phyloP scores from a whole-genome alignment of 2,888 invertebrate species.

The Mesoligia furuncula region DNA sequence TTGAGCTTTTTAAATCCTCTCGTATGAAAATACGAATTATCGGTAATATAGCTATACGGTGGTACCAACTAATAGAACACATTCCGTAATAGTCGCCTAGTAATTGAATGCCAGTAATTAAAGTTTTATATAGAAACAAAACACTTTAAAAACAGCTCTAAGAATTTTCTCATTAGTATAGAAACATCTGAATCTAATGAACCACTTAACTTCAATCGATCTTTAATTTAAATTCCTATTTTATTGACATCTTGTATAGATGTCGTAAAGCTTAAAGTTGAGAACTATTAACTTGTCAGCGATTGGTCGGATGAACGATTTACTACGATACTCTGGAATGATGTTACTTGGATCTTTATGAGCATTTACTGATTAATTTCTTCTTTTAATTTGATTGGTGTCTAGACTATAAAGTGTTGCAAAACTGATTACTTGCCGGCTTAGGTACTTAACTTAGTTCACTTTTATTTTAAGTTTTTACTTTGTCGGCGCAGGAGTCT shows the following conservation, averaged over 20 bases:
- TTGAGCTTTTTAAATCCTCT: no score
- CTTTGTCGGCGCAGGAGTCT: not conserved
- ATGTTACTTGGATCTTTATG: conserved; percentile 17
- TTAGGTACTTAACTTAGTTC: not conserved
- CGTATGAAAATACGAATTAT: no score
- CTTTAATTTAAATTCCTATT: conserved; percentile 54
- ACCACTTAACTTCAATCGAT: conserved; percentile 36
- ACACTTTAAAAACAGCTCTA: not conserved
- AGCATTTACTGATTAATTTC: conserved; percentile 35
- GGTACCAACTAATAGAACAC: no score
- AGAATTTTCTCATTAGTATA: conserved; percentile 32
- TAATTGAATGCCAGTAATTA: not conserved
- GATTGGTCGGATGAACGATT: conserved; percentile 28
- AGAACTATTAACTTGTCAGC: conserved; percentile 18
- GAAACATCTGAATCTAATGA: conserved; percentile 6
- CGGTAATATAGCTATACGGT: no score
- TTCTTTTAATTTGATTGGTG: conserved; percentile 20
- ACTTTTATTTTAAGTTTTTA: not conserved
- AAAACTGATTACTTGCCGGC: not conserved
- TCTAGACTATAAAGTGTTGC: not conserved
- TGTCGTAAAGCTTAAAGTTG: conserved; percentile 29
- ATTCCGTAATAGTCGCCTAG: conserved; percentile 6
- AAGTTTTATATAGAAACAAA: conserved; percentile 3
- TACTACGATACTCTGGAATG: conserved; percentile 13
- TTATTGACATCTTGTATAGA: conserved; percentile 51